Evolutionary conservation across 1,140 invertebrate species (phyloP), one percentile per base, ranked within the genome.

Genomic region (Mercenaria mercenaria): DNA sequence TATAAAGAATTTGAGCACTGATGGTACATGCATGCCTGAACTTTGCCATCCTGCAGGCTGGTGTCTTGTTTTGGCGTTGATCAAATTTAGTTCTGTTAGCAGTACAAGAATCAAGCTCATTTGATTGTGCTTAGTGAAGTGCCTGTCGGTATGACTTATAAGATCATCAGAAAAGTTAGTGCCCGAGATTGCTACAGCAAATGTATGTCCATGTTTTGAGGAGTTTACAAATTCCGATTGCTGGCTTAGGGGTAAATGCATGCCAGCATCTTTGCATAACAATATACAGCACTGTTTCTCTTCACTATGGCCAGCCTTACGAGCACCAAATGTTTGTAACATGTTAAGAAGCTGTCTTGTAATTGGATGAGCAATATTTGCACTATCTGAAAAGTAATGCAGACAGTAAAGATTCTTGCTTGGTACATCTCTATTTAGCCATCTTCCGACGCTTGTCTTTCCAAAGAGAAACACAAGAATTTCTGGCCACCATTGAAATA

Each of bases 401-500:
- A 72, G 2, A 43, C 67, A 72, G 34, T 32, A 72, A 18, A 6
- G 23, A 18, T 43, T 2, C 18, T 39, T 15, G 1, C 1, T 43
- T 18, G 32, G 34, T 39, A 39, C 34, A 41, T 15, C 18, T 4
- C 8, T 26, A 64, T 64, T 64, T 1, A 64, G 10, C 59, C 20
- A 29, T 20, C 59, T 26, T 29, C 59, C 59, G 1, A 64, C 26
- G n/a, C 26, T 64, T 29, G 3, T 11, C 15, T 43, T 72, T 6
- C 67, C 67, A 39, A 72, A 72, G 11, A 72, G 67, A 43, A 72
- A 72, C 34, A 41, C 39, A 39, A 72, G 67, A 72, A 43, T 32
- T 13, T 41, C 1, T 41, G 67, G 67, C 67, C 67, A 72, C 67
- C 67, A 72, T 23, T 39, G 1, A 18, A 72, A 72, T 15, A 72